A percentile compares a stretch with the other conserved stretches of the same genome.
Evolutionary conservation across 2,113 vertebrate genomes (phyloP).

Genomic region (Equus quagga): DNA sequence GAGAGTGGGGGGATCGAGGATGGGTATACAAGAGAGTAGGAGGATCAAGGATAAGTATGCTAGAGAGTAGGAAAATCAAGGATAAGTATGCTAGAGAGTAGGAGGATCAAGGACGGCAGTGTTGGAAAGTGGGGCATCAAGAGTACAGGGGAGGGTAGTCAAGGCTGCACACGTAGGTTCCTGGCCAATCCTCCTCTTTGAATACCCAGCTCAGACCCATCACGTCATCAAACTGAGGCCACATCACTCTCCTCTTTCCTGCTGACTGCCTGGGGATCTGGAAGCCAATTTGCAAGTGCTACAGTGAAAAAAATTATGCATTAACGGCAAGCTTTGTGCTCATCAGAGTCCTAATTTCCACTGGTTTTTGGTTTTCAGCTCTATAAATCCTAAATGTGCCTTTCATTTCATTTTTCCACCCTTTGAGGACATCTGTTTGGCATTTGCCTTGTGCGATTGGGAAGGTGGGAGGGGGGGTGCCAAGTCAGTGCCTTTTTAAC

Average conservation of each 20-base stretch:
- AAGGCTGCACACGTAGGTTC: background rate
- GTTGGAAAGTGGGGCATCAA: too few relatives aligned
- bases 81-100: background rate
- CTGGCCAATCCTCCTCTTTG: background rate
- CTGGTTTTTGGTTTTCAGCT: slow-evolving; percentile 82
- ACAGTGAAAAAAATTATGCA: slow-evolving; percentile 57
- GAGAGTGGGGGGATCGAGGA: background rate
- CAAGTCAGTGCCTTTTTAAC: slow-evolving; percentile 75
- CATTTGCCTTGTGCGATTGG: slow-evolving; percentile 83
- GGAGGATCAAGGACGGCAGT: too few relatives aligned
- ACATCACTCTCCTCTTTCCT: slow-evolving; percentile 44
- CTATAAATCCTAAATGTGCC: slow-evolving; percentile 86
- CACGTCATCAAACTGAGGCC: background rate
- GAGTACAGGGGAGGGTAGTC: too few relatives aligned
- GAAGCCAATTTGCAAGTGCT: slow-evolving; percentile 66
- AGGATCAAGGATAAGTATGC: too few relatives aligned
- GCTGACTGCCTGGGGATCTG: slow-evolving; percentile 37
- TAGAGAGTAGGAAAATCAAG: too few relatives aligned
- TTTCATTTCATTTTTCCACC: slow-evolving; percentile 87
- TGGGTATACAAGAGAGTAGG: background rate
- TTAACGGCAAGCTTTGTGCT: slow-evolving; percentile 77
- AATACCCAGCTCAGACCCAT: background rate
- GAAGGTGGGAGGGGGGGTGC: slow-evolving; percentile 53
- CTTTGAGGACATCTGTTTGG: slow-evolving; percentile 88
- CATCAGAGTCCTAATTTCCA: slow-evolving; percentile 84